Conservation (phyloP, 2,797 vertebrate species). For the Tarsius wallacei region DNA sequence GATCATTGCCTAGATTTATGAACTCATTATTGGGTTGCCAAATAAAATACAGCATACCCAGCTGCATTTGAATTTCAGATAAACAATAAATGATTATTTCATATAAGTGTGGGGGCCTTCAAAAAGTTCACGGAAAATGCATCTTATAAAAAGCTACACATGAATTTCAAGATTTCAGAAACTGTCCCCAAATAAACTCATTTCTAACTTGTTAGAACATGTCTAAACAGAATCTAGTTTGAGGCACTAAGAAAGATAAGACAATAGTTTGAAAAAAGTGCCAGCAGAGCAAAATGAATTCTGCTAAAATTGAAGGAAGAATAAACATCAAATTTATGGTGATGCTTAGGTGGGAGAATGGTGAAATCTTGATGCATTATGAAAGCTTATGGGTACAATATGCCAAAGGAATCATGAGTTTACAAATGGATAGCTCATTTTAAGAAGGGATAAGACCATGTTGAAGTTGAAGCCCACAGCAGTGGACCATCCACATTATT, state of each 20-base stretch:
- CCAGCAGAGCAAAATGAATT: neutral
- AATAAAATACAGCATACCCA: neutral
- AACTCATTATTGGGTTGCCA: neutral
- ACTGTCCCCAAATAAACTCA: neutral
- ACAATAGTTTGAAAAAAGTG: neutral
- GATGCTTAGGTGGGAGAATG: neutral
- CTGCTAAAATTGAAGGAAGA: neutral
- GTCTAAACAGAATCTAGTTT: neutral
- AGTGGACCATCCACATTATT: neutral
- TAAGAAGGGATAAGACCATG: neutral
- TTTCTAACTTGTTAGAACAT: neutral
- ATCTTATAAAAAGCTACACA: neutral
- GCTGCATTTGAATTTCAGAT: conserved; percentile 37
- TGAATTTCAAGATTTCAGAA: neutral
- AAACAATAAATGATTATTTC: neutral
- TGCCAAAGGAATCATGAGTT: neutral
- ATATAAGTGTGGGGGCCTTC: neutral
- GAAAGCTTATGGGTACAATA: neutral
- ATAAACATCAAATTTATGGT: neutral
- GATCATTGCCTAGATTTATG: neutral
- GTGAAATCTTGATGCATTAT: neutral
- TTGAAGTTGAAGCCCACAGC: neutral
- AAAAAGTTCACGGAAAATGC: neutral
- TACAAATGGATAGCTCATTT: neutral
- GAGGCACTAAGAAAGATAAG: neutral